Conservation (phyloP, 2,888 invertebrate genomes). For the Formica aserva region DNA sequence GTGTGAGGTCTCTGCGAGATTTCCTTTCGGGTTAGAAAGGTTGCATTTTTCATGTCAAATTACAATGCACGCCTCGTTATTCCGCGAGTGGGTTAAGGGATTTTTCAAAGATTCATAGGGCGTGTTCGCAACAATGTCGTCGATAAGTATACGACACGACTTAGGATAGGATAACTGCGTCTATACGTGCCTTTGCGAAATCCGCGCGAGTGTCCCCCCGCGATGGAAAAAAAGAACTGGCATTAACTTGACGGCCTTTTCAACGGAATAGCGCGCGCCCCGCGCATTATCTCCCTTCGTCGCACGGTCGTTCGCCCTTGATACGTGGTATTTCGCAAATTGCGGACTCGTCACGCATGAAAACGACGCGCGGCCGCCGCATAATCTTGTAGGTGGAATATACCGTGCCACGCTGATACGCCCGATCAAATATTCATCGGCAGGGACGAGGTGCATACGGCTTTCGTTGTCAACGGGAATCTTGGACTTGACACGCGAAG, state of each 20-base stretch:
- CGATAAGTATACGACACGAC: not conserved
- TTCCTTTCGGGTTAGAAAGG: not conserved
- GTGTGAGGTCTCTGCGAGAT: not conserved
- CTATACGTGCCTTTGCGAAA: constrained; percentile 12
- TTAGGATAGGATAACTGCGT: not conserved
- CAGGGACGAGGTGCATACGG: constrained; percentile 63
- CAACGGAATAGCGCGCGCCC: constrained; percentile 17
- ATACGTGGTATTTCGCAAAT: constrained; percentile 75
- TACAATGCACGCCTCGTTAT: not conserved
- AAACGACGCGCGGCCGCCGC: constrained; percentile 67
- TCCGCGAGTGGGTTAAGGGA: constrained; percentile 3
- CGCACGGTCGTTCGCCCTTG: constrained; percentile 70
- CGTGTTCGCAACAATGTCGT: constrained; percentile 14
- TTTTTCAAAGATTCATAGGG: constrained; percentile 16
- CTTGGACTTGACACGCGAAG: constrained; percentile 67
- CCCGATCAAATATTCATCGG: constrained; percentile 73
- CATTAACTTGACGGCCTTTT: constrained; percentile 27
- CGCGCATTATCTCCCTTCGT: constrained; percentile 57
- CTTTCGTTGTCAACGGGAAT: constrained; percentile 72
- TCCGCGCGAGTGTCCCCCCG: constrained; percentile 10
- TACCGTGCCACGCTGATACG: constrained; percentile 63
- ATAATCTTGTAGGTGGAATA: constrained; percentile 77
- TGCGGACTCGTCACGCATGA: constrained; percentile 75
- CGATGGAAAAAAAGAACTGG: constrained; percentile 13
- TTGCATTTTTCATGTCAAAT: constrained; percentile 34